Evolutionary conservation across 2,113 vertebrate species (phyloP), one percentile per base, ranked within the genome.

Genomic region (Stigmatopora nigra): DNA sequence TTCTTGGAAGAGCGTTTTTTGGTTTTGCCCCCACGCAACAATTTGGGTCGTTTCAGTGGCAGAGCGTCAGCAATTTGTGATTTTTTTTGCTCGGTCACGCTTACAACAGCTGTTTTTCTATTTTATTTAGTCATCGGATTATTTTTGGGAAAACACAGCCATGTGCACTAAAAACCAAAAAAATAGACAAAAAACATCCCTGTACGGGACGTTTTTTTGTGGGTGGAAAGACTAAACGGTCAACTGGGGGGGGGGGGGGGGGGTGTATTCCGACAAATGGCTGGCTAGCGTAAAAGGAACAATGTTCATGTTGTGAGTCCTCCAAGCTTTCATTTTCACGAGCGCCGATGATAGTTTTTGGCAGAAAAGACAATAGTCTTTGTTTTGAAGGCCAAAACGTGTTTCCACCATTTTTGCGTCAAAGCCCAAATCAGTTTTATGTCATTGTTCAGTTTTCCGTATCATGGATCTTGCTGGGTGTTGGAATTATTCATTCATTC

Each of bases 91-190:
- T 49, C 69, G 47, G 62, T 79, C 70, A 69, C 48, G 67, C 59
- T 68, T 57, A 35, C 61, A 55, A 44, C 59, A 62, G 63, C 63
- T 80, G 81, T 31, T 31, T 31, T 31, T 84, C 85, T 82, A 73
- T 86, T 84, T 86, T 82, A 73, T 86, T 81, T 82, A 61, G 68
- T 77, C 79, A 59, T 70, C 69, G 76, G 73, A 75, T 65, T 31
- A 10, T 36, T 70, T 82, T 78, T 56, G 55, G 80, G 25, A 69
- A 83, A 66, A 74, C 60, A 75, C 58, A 65, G 67, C 44, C 4
- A 64, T 63, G 38, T 46, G 46, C n/a, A 3, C 25, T 31, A 3
- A 31, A 31, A 31, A 31, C 25, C 25, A 31, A 31, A 3, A 1
- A 31, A 31, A 31, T 31, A 71, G 72, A 73, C 60, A 45, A 72